Evolutionary conservation across 2,888 invertebrate genomes (phyloP).

Genomic region (Keiferia lycopersicella): DNA sequence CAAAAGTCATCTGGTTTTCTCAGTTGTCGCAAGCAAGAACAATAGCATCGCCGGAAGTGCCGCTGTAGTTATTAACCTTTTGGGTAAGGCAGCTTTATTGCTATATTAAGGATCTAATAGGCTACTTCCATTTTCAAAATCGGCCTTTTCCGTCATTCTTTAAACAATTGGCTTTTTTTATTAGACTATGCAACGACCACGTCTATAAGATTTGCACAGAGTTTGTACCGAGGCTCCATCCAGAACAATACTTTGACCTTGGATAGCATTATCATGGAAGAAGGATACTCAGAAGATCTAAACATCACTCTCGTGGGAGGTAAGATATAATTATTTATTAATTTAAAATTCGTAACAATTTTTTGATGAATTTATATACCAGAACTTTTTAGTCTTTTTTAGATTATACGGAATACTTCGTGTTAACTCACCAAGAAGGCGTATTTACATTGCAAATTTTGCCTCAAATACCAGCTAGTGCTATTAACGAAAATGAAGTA

Average conservation of each 20-base stretch:
- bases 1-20: slow-evolving; percentile 38
- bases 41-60: slow-evolving; percentile 36
- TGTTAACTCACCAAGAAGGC: slow-evolving; percentile 35
- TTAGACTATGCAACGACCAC: slow-evolving; percentile 34
- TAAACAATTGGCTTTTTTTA: slow-evolving; percentile 16
- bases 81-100: slow-evolving; percentile 32
- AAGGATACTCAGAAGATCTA: slow-evolving; percentile 36
- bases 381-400: slow-evolving; percentile 38
- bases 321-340: slow-evolving; percentile 29
- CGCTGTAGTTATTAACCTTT: slow-evolving; percentile 38
- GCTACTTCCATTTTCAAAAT: no score
- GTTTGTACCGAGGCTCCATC: slow-evolving; percentile 41
- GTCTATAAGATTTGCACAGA: slow-evolving; percentile 36
- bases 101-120: no score
- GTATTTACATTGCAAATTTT: slow-evolving; percentile 31
- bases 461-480: slow-evolving; percentile 33
- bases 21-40: slow-evolving; percentile 39
- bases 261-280: slow-evolving; percentile 36
- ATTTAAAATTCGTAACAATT: not conserved
- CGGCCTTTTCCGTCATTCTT: not conserved
- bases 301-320: slow-evolving; percentile 41
- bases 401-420: slow-evolving; percentile 44
- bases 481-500: slow-evolving; percentile 36
- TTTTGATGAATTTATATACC: slow-evolving; percentile 4
- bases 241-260: slow-evolving; percentile 34